A percentile compares a stretch with the other conserved stretches of the same genome.
These are phyloP conservation scores for Distichodus sexfasciatus DNA, from an alignment of 2,797 vertebrate species.

Conservation along the genomic window DNA sequence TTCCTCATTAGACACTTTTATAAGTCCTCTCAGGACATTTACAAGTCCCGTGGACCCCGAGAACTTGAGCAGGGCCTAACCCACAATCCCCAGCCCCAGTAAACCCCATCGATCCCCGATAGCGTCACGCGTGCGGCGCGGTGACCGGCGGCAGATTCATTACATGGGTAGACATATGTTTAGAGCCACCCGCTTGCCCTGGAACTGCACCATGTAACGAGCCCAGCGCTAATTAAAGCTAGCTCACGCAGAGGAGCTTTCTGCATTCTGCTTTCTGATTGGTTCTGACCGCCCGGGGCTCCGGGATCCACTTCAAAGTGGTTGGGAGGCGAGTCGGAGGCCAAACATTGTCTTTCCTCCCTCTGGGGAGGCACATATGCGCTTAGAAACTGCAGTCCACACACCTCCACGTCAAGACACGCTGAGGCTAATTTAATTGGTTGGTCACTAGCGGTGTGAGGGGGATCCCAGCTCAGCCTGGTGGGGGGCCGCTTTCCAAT, in stretches of 20 bases:
- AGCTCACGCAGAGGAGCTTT: slow-evolving; percentile 35
- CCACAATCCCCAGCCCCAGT: slow-evolving; percentile 25
- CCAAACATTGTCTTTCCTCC: slow-evolving; percentile 13
- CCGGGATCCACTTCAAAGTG: background rate
- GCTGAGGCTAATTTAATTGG: slow-evolving; percentile 40
- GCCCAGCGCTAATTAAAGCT: slow-evolving; percentile 45
- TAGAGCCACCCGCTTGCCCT: slow-evolving; percentile 26
- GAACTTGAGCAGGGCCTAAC: background rate
- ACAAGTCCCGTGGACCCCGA: background rate
- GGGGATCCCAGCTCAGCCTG: slow-evolving; percentile 24
- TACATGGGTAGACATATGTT: slow-evolving; percentile 37
- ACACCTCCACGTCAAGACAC: background rate
- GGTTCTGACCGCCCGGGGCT: background rate
- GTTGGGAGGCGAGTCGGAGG: background rate
- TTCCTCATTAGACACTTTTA: background rate
- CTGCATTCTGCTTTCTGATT: background rate
- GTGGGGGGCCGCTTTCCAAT: slow-evolving; percentile 27
- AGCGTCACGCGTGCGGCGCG: slow-evolving; percentile 12
- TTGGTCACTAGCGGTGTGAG: slow-evolving; percentile 25
- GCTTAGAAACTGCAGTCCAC: background rate
- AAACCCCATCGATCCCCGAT: slow-evolving; percentile 37
- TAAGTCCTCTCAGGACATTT: background rate
- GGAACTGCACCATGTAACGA: slow-evolving; percentile 37
- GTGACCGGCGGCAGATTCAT: slow-evolving; percentile 45
- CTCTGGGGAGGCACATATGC: background rate